Conservation (phyloP, 2,113 vertebrate species). For the Grus americana region DNA sequence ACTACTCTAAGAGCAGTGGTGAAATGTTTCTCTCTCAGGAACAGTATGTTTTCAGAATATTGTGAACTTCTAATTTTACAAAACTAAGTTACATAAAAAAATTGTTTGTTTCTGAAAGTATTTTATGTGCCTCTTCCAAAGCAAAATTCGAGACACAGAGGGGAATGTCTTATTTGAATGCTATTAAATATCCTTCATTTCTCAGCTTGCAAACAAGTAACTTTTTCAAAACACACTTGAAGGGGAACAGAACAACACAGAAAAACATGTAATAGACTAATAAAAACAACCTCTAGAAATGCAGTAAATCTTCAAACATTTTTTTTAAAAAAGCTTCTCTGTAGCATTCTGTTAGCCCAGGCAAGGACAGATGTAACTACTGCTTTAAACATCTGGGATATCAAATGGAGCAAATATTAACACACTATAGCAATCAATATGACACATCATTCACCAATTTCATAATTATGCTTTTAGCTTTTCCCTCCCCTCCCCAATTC, state of each 20-base stretch:
- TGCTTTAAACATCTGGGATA: not conserved
- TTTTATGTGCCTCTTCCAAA: slow-evolving; percentile 57
- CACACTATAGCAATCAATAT: not conserved
- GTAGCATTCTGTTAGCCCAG: not conserved
- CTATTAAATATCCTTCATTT: slow-evolving; percentile 46
- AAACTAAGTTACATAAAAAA: slow-evolving; percentile 16
- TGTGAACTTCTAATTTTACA: slow-evolving; percentile 51
- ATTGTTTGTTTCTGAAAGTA: slow-evolving; percentile 40
- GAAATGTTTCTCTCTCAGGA: slow-evolving; percentile 62
- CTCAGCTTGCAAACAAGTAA: slow-evolving; percentile 29
- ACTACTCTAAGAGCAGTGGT: slow-evolving; percentile 38
- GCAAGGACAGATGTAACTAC: not conserved
- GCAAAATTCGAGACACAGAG: slow-evolving; percentile 25
- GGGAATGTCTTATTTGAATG: slow-evolving; percentile 43
- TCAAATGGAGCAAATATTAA: slow-evolving; percentile 11
- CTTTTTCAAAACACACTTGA: slow-evolving; percentile 18
- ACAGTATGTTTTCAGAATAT: slow-evolving; percentile 41
- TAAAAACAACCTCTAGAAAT: not conserved
- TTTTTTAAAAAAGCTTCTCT: not conserved
- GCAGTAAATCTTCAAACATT: not conserved
- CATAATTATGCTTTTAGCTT: not conserved
- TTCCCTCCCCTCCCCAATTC: not conserved
- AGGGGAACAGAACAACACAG: not conserved
- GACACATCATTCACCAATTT: not conserved
- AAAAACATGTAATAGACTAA: not conserved